A percentile compares a stretch with the other conserved stretches of the same genome.
Evolutionary conservation across 2,888 invertebrate species (phyloP).

Genomic region (Drosophila leonis): DNA sequence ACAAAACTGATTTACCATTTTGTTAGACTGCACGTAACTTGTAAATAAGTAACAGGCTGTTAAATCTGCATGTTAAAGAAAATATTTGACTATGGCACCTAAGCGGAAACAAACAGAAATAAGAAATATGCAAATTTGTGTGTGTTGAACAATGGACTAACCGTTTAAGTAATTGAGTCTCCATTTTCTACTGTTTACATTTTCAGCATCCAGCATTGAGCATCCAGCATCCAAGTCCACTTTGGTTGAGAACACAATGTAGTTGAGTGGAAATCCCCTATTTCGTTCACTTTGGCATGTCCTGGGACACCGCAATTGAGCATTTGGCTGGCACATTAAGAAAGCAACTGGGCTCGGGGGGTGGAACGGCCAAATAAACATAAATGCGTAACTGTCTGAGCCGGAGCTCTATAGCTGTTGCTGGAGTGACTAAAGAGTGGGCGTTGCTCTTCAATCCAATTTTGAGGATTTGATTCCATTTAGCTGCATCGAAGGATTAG

Average conservation of each 20-base stretch:
- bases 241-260: constrained; percentile 66
- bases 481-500: constrained; percentile 74
- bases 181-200: constrained; percentile 84
- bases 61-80: constrained; percentile 9
- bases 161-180: constrained; percentile 86
- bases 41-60: constrained; percentile 6
- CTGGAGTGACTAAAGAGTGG: constrained; percentile 61
- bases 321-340: constrained; percentile 76
- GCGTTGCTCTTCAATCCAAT: constrained; percentile 82
- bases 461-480: constrained; percentile 79
- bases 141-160: constrained; percentile 83
- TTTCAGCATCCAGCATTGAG: constrained; percentile 52
- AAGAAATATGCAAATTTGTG: constrained; percentile 85
- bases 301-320: constrained; percentile 82
- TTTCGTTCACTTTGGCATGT: constrained; percentile 73
- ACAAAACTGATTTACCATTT: background rate
- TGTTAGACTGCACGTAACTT: background rate
- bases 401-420: background rate
- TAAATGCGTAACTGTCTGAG: constrained; percentile 41
- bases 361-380: constrained; percentile 50
- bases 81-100: constrained; percentile 35
- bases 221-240: constrained; percentile 48
- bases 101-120: constrained; percentile 63
- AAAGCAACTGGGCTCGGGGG: constrained; percentile 16
- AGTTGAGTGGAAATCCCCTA: constrained; percentile 63